A percentile compares a stretch with the other conserved stretches of the same genome.
These are phyloP conservation scores for Pipistrellus kuhlii DNA, from an alignment of 2,797 vertebrate species.

Conservation along the genomic window DNA sequence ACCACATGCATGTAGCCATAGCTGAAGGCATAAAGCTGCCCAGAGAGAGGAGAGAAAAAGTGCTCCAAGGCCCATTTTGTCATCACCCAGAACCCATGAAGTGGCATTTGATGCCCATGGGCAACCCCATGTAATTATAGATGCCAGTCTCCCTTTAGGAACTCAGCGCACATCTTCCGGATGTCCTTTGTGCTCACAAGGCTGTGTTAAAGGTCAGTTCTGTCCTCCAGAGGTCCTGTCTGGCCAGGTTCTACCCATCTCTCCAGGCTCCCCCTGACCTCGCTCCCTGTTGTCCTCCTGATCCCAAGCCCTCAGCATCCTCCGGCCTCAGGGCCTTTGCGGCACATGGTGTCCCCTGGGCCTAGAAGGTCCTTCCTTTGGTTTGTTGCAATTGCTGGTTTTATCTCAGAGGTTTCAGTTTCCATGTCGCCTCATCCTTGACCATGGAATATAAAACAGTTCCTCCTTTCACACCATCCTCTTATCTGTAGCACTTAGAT, in stretches of 20 bases:
- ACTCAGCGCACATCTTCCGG: neutral
- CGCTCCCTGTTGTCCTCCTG: neutral
- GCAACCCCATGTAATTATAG: neutral
- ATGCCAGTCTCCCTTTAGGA: neutral
- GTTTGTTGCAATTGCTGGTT: neutral
- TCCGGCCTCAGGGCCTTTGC: neutral
- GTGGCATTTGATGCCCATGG: neutral
- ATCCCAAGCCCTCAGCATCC: neutral
- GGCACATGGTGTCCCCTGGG: neutral
- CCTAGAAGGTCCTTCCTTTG: neutral
- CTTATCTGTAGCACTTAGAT: neutral
- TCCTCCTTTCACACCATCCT: neutral
- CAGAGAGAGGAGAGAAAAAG: constrained; percentile 9
- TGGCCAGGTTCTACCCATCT: neutral
- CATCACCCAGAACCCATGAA: neutral
- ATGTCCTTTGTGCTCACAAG: neutral
- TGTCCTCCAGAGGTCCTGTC: neutral
- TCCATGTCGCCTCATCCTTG: constrained; percentile 22
- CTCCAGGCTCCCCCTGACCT: neutral
- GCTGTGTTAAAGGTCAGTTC: neutral
- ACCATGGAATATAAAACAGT: neutral
- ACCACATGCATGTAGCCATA: neutral
- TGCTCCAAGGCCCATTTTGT: neutral
- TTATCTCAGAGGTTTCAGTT: neutral
- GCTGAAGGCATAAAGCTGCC: neutral